Evolutionary conservation across 2,113 vertebrate species (phyloP).

Genomic region (Amblyornis subalaris): DNA sequence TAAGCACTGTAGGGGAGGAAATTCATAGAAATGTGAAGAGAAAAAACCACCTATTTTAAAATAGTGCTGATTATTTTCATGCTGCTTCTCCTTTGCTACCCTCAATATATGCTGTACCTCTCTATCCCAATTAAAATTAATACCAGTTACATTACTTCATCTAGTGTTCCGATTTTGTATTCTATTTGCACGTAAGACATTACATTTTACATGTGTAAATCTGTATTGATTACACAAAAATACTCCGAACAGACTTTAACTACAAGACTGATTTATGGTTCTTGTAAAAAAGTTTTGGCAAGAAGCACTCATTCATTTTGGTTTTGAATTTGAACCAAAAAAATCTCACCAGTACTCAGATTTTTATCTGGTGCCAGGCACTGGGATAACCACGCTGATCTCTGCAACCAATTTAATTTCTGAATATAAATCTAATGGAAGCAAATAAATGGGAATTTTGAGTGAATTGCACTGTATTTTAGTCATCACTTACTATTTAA

Average conservation of each 20-base stretch:
- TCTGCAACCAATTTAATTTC: constrained; percentile 23
- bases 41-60: background rate
- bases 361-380: constrained; percentile 34
- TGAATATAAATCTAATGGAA: background rate
- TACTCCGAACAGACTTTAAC: background rate
- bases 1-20: background rate
- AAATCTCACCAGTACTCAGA: background rate
- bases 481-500: constrained; percentile 44
- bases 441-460: background rate
- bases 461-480: background rate
- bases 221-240: background rate
- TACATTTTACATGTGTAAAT: background rate
- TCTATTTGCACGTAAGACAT: background rate
- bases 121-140: background rate
- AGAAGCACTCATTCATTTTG: background rate
- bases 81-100: background rate
- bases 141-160: background rate
- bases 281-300: background rate
- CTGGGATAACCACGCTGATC: background rate
- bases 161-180: background rate
- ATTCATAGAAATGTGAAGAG: background rate
- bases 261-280: background rate
- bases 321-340: constrained; percentile 2
- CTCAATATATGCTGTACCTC: background rate
- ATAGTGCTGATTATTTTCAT: constrained; percentile 7